These are phyloP conservation scores for Microchrysa polita DNA, from an alignment of 2,888 invertebrate genomes.

Conservation along the genomic window DNA sequence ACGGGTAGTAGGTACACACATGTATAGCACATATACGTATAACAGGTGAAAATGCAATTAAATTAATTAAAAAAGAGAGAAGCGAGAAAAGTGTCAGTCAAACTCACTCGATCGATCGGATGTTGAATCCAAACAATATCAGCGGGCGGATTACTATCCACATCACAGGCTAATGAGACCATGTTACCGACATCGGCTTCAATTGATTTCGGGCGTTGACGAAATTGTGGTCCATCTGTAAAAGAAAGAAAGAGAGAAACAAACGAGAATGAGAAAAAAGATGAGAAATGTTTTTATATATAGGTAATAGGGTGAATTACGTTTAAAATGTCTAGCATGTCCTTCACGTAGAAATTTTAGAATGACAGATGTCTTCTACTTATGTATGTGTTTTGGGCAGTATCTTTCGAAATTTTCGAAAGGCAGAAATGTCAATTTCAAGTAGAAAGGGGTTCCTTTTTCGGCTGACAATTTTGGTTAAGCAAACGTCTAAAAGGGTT, in stretches of 20 bases:
- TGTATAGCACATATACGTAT: background rate
- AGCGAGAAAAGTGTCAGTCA: conserved; percentile 38
- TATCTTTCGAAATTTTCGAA: no score
- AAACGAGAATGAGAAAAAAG: no score
- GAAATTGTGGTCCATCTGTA: conserved; percentile 85
- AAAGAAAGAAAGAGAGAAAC: conserved; percentile 42
- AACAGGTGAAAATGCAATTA: conserved; percentile 25
- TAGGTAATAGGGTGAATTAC: no score
- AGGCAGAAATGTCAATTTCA: no score
- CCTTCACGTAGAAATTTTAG: no score
- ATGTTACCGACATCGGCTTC: conserved; percentile 84
- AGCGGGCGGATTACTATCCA: conserved; percentile 89
- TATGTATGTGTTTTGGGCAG: no score
- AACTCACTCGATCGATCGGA: conserved; percentile 73
- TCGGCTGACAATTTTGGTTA: no score
- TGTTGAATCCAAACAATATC: conserved; percentile 91
- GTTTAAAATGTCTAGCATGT: no score
- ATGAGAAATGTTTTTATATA: no score
- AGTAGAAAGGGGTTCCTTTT: no score
- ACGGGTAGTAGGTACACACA: background rate
- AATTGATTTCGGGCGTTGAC: conserved; percentile 77
- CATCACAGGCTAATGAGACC: conserved; percentile 85
- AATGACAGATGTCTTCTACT: no score
- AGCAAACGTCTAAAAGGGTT: no score
- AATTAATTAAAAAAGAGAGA: conserved; percentile 29